Percentiles rank a stretch among this genome's conserved stretches.
These are phyloP conservation scores for Atta texana DNA, from an alignment of 1,140 invertebrate species.

Conservation along the genomic window DNA sequence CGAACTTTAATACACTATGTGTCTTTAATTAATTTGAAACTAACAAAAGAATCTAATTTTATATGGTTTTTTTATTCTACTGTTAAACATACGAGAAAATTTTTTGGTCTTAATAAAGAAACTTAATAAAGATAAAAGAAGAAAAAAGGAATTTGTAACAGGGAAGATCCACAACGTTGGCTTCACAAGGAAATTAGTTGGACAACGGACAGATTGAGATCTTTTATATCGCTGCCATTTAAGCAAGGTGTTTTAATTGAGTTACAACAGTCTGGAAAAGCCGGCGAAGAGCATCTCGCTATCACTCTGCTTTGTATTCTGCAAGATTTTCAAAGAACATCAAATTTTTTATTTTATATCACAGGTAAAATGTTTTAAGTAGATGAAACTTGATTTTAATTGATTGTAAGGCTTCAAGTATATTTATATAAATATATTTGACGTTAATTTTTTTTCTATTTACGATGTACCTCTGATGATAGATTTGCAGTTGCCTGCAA, in stretches of 20 bases:
- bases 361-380: slow-evolving; percentile 77
- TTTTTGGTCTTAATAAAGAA: slow-evolving; percentile 24
- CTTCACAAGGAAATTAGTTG: slow-evolving; percentile 83
- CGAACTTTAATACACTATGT: neutral
- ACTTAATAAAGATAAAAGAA: neutral
- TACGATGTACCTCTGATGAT: slow-evolving; percentile 43
- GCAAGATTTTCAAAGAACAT: slow-evolving; percentile 85
- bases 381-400: neutral
- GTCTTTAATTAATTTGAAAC: neutral
- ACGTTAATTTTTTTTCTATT: slow-evolving; percentile 58
- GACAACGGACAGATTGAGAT: slow-evolving; percentile 83
- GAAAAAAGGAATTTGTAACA: slow-evolving; percentile 44
- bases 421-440: slow-evolving; percentile 48
- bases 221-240: slow-evolving; percentile 83
- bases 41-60: neutral
- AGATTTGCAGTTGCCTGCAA: slow-evolving; percentile 83
- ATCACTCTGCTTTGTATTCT: slow-evolving; percentile 82
- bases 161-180: slow-evolving; percentile 84
- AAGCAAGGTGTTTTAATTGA: slow-evolving; percentile 84
- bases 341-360: slow-evolving; percentile 83
- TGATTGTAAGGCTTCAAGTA: neutral
- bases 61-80: neutral
- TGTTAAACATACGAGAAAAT: neutral
- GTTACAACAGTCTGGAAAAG: slow-evolving; percentile 80
- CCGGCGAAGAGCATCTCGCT: slow-evolving; percentile 72